Evolutionary conservation across 2,113 vertebrate species (phyloP).

Genomic region (Astatotilapia flaviijosephi): DNA sequence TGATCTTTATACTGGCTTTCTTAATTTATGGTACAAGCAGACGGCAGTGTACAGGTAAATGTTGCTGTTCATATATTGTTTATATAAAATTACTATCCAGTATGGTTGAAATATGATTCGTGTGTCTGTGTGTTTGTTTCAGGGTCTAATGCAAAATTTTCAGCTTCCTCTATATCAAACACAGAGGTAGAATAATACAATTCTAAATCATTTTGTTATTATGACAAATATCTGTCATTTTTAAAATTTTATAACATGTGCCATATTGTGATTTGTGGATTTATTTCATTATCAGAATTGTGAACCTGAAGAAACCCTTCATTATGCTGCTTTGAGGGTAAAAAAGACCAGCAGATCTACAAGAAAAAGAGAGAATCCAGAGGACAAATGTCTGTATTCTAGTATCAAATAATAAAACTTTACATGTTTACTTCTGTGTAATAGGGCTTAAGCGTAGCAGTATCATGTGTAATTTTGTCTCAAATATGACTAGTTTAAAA

Average conservation of each 20-base stretch:
- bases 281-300: not conserved
- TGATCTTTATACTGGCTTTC: not conserved
- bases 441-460: not conserved
- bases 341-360: not conserved
- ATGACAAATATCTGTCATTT: not conserved
- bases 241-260: fast-evolving
- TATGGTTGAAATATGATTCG: not conserved
- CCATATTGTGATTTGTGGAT: not conserved
- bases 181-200: not conserved
- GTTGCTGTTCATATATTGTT: fast-evolving
- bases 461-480: not conserved
- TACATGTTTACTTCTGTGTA: not conserved
- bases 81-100: not conserved
- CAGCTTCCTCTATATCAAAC: not conserved
- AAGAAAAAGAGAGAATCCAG: not conserved
- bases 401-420: not conserved
- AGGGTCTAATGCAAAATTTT: not conserved
- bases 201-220: not conserved
- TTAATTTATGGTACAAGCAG: not conserved
- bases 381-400: not conserved
- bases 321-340: not conserved
- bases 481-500: fast-evolving
- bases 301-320: not conserved
- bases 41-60: fast-evolving
- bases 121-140: fast-evolving